phyloP scores from a whole-genome alignment of 2,797 vertebrate genomes.

The Cetoscarus ocellatus region DNA sequence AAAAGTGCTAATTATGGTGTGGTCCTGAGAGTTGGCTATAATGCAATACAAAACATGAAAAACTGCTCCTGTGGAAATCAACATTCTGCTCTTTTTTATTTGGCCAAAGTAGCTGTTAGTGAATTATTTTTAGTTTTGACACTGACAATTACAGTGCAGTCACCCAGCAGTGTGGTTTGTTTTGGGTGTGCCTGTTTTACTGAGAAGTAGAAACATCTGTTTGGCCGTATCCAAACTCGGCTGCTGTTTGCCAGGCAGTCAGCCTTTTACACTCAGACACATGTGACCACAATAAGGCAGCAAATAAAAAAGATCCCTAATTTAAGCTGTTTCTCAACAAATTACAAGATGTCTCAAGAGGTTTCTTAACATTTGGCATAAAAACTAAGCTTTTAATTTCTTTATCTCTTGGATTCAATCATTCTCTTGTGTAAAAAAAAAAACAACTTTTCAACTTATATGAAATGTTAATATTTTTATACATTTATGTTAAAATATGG shows the following conservation, averaged over 20 bases:
- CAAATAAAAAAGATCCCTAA: slow-evolving; percentile 50
- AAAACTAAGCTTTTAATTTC: not conserved
- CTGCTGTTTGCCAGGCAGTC: slow-evolving; percentile 52
- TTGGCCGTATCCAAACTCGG: slow-evolving; percentile 67
- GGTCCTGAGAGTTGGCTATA: slow-evolving; percentile 9
- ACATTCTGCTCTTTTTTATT: slow-evolving; percentile 47
- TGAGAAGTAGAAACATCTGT: slow-evolving; percentile 84
- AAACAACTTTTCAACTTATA: not conserved
- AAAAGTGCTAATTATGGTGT: not conserved
- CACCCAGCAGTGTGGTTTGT: slow-evolving; percentile 78
- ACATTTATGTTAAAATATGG: not conserved
- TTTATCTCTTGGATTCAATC: not conserved
- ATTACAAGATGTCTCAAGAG: slow-evolving; percentile 7
- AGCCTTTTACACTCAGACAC: slow-evolving; percentile 63
- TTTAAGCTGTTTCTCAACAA: slow-evolving; percentile 46
- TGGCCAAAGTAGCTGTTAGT: slow-evolving; percentile 55
- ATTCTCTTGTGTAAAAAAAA: too few relatives aligned
- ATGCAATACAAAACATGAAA: slow-evolving; percentile 31
- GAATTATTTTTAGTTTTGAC: slow-evolving; percentile 75
- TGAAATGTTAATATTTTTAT: not conserved
- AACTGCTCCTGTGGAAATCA: slow-evolving; percentile 35
- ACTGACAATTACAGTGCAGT: slow-evolving; percentile 78
- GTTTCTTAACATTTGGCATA: not conserved
- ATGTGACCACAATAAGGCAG: slow-evolving; percentile 79
- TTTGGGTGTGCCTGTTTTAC: slow-evolving; percentile 80